phyloP scores from a whole-genome alignment of 2,797 vertebrate genomes.

The Anguilla megastoma region DNA sequence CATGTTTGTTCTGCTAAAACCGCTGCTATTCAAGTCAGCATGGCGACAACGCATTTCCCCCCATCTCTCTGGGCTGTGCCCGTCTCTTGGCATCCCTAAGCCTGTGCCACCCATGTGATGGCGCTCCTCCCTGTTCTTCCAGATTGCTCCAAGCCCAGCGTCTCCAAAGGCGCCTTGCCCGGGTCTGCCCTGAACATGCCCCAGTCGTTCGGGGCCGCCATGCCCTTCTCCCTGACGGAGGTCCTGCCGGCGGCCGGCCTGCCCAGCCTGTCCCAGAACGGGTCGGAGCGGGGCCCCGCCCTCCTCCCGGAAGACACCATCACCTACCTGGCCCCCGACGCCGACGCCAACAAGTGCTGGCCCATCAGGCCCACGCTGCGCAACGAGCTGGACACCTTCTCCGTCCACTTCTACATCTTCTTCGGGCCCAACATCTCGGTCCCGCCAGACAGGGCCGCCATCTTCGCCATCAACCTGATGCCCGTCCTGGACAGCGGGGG shows the following conservation, averaged over 20 bases:
- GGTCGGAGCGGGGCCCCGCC: conserved; percentile 59
- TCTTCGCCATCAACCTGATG: conserved; percentile 92
- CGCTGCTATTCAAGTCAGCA: conserved; percentile 26
- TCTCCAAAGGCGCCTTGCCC: conserved; percentile 74
- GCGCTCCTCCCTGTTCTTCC: conserved; percentile 34
- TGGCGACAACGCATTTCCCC: conserved; percentile 35
- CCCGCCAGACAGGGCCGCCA: conserved; percentile 84
- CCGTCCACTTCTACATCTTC: conserved; percentile 98
- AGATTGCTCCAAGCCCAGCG: conserved; percentile 87
- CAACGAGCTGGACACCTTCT: conserved; percentile 97
- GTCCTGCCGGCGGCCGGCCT: conserved; percentile 66
- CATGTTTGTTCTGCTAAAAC: conserved; percentile 38
- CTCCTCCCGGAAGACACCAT: conserved; percentile 61
- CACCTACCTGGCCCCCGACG: conserved; percentile 64
- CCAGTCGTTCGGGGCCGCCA: conserved; percentile 85
- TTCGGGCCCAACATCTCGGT: conserved; percentile 94
- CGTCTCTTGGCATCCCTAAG: conserved; percentile 47
- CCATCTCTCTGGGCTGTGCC: conserved; percentile 42
- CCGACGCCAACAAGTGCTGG: conserved; percentile 81
- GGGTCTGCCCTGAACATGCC: conserved; percentile 89
- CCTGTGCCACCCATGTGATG: not conserved
- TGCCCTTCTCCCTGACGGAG: conserved; percentile 78
- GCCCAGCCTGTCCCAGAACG: conserved; percentile 56
- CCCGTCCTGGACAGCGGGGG: conserved; percentile 95
- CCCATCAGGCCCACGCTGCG: conserved; percentile 91